Evolutionary conservation across 2,888 invertebrate genomes (phyloP).

Genomic region (Lamellibrachia columna): DNA sequence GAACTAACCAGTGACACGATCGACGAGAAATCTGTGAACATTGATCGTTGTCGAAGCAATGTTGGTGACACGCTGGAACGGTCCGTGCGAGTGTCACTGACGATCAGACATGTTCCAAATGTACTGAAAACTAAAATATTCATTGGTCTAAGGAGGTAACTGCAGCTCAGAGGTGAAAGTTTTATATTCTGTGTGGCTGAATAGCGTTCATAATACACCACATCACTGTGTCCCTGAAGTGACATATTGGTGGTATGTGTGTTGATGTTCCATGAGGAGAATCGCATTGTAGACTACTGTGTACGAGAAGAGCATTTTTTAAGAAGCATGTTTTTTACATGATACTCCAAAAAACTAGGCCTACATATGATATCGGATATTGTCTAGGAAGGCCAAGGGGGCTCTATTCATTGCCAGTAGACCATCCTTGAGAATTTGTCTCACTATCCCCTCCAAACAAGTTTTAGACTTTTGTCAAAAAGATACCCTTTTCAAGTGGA

Average conservation of each 20-base stretch:
- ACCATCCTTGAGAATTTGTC: too few species aligned
- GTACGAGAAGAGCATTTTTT: background rate
- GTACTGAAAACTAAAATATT: constrained; percentile 57
- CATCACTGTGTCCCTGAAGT: background rate
- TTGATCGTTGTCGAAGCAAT: constrained; percentile 74
- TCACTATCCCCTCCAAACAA: too few species aligned
- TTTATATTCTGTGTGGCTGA: background rate
- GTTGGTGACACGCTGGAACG: constrained; percentile 72
- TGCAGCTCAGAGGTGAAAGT: background rate
- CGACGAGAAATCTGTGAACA: constrained; percentile 64
- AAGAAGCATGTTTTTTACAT: too few species aligned
- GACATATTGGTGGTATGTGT: background rate
- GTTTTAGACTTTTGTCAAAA: too few species aligned
- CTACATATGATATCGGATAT: too few species aligned
- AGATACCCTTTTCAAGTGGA: too few species aligned
- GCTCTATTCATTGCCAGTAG: too few species aligned
- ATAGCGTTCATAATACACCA: background rate
- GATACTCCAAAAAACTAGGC: too few species aligned
- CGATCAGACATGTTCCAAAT: constrained; percentile 92
- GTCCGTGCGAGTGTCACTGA: constrained; percentile 84
- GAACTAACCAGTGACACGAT: constrained; percentile 75
- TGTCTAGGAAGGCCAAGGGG: too few species aligned
- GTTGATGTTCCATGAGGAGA: background rate
- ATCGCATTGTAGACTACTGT: background rate
- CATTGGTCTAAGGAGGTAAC: constrained; percentile 45